Percentiles rank a stretch among this genome's conserved stretches.
Evolutionary conservation across 2,797 vertebrate genomes (phyloP).

Genomic region (Galago senegalensis): DNA sequence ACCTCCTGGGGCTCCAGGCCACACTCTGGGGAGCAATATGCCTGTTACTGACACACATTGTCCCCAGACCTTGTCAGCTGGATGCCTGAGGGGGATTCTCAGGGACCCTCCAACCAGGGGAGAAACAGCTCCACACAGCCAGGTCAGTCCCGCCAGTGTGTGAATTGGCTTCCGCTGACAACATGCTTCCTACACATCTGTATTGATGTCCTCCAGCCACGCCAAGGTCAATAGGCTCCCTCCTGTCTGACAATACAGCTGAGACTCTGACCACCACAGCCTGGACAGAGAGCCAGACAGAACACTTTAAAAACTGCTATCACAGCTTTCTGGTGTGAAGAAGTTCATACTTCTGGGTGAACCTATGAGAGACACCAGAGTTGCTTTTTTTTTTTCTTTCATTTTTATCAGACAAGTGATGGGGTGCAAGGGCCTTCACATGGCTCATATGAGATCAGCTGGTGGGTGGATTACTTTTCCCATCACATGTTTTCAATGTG

Average conservation of each 20-base stretch:
- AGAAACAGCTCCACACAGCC: conserved; percentile 65
- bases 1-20: accelerated
- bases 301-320: neutral
- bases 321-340: neutral
- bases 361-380: neutral
- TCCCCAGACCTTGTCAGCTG: neutral
- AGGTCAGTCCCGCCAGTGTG: neutral
- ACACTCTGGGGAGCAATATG: neutral
- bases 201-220: neutral
- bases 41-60: neutral
- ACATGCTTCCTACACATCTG: neutral
- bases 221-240: neutral
- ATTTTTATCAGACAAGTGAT: neutral
- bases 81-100: conserved; percentile 43
- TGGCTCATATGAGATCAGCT: neutral
- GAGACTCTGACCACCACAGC: neutral
- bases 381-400: neutral
- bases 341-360: neutral
- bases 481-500: neutral
- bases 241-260: neutral
- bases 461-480: neutral
- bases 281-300: neutral
- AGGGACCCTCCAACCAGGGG: conserved; percentile 42
- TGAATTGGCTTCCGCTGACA: conserved; percentile 6
- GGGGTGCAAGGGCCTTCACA: neutral